These are phyloP conservation scores for Ispidina lecontei DNA, from an alignment of 2,797 vertebrate species.

Conservation along the genomic window DNA sequence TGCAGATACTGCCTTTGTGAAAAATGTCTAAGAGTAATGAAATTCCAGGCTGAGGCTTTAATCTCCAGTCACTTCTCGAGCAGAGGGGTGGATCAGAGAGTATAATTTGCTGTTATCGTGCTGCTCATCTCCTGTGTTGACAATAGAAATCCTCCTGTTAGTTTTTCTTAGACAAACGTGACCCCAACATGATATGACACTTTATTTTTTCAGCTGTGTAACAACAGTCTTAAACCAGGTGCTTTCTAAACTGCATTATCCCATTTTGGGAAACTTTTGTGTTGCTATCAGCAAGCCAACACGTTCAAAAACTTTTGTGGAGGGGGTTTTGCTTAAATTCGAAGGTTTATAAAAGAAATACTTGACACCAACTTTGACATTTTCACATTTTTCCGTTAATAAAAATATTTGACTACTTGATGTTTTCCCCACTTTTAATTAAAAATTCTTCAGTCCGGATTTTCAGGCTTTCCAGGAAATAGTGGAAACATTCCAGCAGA, in stretches of 20 bases:
- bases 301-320: neutral
- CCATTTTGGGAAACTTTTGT: neutral
- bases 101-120: constrained; percentile 72
- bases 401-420: neutral
- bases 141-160: constrained; percentile 79
- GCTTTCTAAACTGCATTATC: constrained; percentile 41
- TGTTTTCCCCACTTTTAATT: neutral
- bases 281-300: neutral
- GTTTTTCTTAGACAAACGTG: constrained; percentile 78
- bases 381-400: neutral
- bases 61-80: constrained; percentile 73
- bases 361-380: neutral
- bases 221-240: constrained; percentile 65
- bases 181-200: constrained; percentile 73
- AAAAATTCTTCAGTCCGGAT: neutral
- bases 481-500: neutral
- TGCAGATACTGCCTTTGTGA: constrained; percentile 59
- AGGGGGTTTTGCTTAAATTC: neutral
- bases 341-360: neutral
- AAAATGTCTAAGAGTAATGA: constrained; percentile 70
- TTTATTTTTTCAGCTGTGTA: constrained; percentile 80
- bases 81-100: constrained; percentile 71
- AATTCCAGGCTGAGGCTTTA: constrained; percentile 73
- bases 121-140: constrained; percentile 79
- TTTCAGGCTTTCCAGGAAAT: neutral